Percentiles rank a stretch among this genome's conserved stretches.
Conservation (phyloP, 2,113 vertebrate species). For the Oostethus manadensis region DNA sequence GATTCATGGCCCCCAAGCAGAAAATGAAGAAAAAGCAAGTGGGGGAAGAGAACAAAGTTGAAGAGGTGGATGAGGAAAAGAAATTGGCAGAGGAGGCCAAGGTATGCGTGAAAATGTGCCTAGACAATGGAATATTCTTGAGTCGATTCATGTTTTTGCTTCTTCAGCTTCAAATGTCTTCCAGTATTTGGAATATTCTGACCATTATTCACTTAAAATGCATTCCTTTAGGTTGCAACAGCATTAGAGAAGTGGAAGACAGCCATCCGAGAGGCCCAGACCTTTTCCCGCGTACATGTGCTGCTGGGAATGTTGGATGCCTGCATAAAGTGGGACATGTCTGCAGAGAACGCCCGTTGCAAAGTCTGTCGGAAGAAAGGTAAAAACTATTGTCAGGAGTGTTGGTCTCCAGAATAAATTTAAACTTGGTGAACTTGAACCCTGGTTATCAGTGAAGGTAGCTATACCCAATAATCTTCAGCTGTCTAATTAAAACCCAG, state of each 20-base stretch:
- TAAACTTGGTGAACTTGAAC: not conserved
- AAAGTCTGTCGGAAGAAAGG: conserved; percentile 98
- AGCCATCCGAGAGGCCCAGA: conserved; percentile 89
- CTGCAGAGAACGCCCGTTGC: conserved; percentile 93
- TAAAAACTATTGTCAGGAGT: conserved; percentile 36
- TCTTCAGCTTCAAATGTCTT: too few relatives aligned
- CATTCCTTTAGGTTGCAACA: conserved; percentile 82
- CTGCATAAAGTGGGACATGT: conserved; percentile 99
- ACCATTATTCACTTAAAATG: not conserved
- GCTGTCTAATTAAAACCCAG: too few relatives aligned
- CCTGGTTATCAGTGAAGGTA: not conserved
- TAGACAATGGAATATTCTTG: too few relatives aligned
- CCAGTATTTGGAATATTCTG: not conserved
- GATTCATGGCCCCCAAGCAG: conserved; percentile 98
- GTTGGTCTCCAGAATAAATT: not conserved
- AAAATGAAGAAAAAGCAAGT: conserved; percentile 85
- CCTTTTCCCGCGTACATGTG: conserved; percentile 95
- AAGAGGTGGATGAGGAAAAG: conserved; percentile 95
- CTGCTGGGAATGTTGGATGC: conserved; percentile 95
- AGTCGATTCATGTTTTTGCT: too few relatives aligned
- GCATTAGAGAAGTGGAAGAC: conserved; percentile 92
- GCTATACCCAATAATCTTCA: too few relatives aligned
- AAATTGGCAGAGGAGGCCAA: conserved; percentile 92
- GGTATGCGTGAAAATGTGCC: conserved; percentile 74
- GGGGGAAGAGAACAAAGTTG: conserved; percentile 79